These are phyloP conservation scores for Bucorvus abyssinicus DNA, from an alignment of 2,797 vertebrate species.

Conservation along the genomic window DNA sequence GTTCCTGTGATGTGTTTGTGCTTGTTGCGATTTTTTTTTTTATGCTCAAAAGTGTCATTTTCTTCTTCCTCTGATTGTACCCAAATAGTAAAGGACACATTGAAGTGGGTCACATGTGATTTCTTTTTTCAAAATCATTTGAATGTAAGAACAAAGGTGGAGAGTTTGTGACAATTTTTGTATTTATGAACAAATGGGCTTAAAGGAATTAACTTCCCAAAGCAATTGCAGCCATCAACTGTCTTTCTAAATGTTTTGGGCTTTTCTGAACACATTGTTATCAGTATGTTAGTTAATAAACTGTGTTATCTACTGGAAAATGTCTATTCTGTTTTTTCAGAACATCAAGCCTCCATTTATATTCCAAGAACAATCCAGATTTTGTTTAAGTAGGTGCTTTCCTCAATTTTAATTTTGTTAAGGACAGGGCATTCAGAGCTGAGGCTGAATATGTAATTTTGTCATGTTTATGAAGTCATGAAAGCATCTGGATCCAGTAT, in stretches of 20 bases:
- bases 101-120: not conserved
- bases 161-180: not conserved
- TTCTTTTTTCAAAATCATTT: not conserved
- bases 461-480: not conserved
- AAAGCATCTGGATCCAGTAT: not conserved
- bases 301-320: not conserved
- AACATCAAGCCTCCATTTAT: fast-evolving
- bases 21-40: not conserved
- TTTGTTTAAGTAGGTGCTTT: not conserved
- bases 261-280: not conserved
- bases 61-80: not conserved
- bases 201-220: not conserved
- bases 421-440: not conserved
- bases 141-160: not conserved
- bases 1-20: not conserved
- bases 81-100: not conserved
- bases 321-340: not conserved
- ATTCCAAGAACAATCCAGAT: not conserved
- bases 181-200: not conserved
- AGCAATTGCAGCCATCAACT: not conserved
- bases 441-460: not conserved
- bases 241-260: not conserved
- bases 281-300: not conserved
- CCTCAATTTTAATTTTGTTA: not conserved
- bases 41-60: not conserved